A percentile compares a stretch with the other conserved stretches of the same genome.
Conservation (phyloP, 2,113 vertebrate species). For the Burhinus bistriatus region DNA sequence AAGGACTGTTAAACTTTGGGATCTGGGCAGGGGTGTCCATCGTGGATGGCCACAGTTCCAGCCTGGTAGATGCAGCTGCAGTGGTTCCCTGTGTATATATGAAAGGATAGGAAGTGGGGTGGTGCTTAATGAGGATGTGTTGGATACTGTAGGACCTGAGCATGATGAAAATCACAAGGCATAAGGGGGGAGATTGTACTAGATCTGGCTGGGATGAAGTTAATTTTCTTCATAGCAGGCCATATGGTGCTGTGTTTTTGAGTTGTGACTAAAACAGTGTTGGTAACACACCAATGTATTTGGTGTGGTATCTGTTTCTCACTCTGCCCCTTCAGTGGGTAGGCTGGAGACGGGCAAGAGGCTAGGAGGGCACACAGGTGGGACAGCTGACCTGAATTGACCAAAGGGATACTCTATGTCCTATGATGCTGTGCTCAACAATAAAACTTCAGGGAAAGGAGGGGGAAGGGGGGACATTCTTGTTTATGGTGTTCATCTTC, state of each 20-base stretch:
- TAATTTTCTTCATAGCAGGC: neutral
- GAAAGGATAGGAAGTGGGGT: neutral
- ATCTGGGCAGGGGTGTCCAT: neutral
- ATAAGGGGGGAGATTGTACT: neutral
- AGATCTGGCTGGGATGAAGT: neutral
- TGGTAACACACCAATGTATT: neutral
- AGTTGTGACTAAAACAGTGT: neutral
- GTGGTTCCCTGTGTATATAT: neutral
- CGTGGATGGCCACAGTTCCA: neutral
- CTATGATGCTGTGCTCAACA: neutral
- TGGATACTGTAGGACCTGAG: neutral
- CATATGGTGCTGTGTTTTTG: neutral
- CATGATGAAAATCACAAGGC: neutral
- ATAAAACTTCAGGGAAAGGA: neutral
- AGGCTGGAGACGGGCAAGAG: neutral
- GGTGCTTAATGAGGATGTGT: neutral
- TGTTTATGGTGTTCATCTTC: neutral
- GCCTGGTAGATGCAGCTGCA: neutral
- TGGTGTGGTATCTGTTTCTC: neutral
- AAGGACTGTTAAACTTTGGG: neutral
- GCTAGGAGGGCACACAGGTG: neutral
- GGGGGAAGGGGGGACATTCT: fast-evolving
- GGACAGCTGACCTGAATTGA: neutral
- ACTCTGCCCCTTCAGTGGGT: neutral
- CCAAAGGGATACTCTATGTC: too few species aligned